These are phyloP conservation scores for Agrochola lota DNA, from an alignment of 2,888 invertebrate species.

Conservation along the genomic window DNA sequence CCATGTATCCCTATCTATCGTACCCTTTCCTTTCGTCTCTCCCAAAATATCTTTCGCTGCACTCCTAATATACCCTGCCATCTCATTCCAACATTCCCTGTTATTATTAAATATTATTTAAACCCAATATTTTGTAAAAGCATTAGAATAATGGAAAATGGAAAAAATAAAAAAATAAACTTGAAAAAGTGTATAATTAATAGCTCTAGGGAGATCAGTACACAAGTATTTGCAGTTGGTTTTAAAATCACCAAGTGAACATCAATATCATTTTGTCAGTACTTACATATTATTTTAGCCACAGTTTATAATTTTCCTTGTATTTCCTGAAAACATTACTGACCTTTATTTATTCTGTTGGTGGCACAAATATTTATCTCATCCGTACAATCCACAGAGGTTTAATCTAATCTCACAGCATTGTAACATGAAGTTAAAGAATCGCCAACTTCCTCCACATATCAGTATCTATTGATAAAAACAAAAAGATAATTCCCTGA, in stretches of 20 bases:
- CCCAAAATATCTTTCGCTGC: no score
- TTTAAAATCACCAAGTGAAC: conserved; percentile 54
- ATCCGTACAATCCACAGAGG: conserved; percentile 11
- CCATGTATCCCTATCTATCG: no score
- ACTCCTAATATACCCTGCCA: no score
- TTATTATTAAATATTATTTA: neutral
- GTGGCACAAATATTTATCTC: conserved; percentile 20
- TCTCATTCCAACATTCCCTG: no score
- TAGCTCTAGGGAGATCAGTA: conserved; percentile 77
- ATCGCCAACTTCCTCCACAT: neutral
- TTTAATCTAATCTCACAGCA: conserved; percentile 43
- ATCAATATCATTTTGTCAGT: conserved; percentile 34
- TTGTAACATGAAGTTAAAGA: conserved; percentile 33
- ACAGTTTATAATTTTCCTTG: conserved; percentile 16
- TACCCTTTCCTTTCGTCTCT: no score
- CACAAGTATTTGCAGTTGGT: conserved; percentile 67
- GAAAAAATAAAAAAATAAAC: conserved; percentile 68
- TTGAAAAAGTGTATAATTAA: conserved; percentile 78
- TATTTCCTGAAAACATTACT: conserved; percentile 17
- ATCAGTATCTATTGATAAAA: conserved; percentile 33
- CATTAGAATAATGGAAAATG: neutral
- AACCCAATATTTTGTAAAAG: neutral
- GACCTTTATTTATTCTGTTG: neutral
- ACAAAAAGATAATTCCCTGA: conserved; percentile 48
- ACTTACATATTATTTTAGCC: conserved; percentile 2